Conservation (phyloP, 2,797 vertebrate genomes). For the Amblyopsis hoosieri region DNA sequence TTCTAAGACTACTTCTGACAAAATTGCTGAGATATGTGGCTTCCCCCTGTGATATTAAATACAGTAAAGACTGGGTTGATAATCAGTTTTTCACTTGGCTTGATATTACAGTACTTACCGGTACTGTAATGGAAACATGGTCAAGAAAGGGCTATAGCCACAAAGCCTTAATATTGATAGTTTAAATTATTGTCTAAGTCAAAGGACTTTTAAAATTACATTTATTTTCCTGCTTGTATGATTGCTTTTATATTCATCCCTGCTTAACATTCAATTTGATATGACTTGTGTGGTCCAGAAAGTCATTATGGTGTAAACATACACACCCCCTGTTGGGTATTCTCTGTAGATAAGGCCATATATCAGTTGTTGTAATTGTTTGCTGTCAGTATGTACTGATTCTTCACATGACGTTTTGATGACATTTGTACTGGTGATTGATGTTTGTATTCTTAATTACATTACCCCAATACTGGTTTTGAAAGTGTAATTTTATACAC, state of each 20-base stretch:
- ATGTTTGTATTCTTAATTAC: not conserved
- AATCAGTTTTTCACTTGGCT: slow-evolving; percentile 1
- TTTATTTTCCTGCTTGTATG: no score
- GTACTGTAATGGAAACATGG: no score
- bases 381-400: not conserved
- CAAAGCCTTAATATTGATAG: no score
- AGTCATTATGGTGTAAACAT: slow-evolving; percentile 2
- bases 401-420: not conserved
- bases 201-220: no score
- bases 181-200: no score
- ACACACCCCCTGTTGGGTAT: slow-evolving; percentile 2
- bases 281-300: not conserved
- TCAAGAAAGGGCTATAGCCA: no score
- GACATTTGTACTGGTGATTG: not conserved
- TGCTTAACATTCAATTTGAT: not conserved
- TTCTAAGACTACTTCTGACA: no score
- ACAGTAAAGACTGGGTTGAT: not conserved
- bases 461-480: no score
- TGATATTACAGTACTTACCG: not conserved
- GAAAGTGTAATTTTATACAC: no score
- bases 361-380: slow-evolving; percentile 6
- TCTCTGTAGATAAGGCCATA: not conserved
- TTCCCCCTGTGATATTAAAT: not conserved
- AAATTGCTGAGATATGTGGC: not conserved
- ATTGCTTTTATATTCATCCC: no score